Evolutionary conservation across 1,140 invertebrate species (phyloP).

Genomic region (Halictus rubicundus): DNA sequence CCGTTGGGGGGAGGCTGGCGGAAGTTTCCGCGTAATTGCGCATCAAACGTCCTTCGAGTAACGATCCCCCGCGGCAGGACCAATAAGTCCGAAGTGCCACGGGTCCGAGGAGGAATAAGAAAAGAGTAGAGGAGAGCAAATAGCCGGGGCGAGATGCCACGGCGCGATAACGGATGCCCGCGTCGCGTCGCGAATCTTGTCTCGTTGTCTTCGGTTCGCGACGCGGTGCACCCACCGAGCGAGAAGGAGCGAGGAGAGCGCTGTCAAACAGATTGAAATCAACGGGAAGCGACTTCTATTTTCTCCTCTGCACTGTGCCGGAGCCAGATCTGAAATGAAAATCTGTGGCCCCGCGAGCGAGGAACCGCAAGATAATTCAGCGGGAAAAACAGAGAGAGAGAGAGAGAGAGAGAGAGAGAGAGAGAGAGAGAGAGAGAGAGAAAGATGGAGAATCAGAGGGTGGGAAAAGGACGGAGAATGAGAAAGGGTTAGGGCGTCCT

Average conservation of each 20-base stretch:
- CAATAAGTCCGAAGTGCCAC: constrained; percentile 36
- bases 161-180: constrained; percentile 56
- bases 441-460: no score
- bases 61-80: constrained; percentile 12
- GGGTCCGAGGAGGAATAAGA: constrained; percentile 12
- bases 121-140: constrained; percentile 17
- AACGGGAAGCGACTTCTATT: constrained; percentile 60
- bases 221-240: constrained; percentile 24
- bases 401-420: no score
- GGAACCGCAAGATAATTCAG: constrained; percentile 58
- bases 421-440: no score
- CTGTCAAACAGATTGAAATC: constrained; percentile 71
- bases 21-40: constrained; percentile 54
- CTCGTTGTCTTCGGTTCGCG: constrained; percentile 57
- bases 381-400: not conserved
- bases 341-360: constrained; percentile 63
- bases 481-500: not conserved
- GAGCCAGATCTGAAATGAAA: constrained; percentile 73
- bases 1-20: not conserved
- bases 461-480: not conserved
- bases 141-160: constrained; percentile 48
- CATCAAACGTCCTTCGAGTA: constrained; percentile 34
- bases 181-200: constrained; percentile 54
- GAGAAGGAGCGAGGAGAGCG: constrained; percentile 28
- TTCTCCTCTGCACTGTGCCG: constrained; percentile 54